These are phyloP conservation scores for Bombus polaris DNA, from an alignment of 1,140 invertebrate genomes.

Conservation along the genomic window DNA sequence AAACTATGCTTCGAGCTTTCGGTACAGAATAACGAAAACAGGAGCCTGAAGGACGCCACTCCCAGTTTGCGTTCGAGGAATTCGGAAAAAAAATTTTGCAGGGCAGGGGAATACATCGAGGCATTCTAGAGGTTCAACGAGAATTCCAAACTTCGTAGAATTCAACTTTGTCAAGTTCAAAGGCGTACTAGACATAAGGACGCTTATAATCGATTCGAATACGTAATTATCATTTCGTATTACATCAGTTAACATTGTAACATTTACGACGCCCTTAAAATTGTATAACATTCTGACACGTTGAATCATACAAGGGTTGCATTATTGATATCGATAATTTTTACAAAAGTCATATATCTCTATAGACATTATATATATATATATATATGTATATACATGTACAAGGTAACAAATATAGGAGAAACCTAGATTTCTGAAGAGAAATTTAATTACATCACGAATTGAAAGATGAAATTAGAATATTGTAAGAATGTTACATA, in stretches of 20 bases:
- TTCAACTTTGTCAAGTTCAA: slow-evolving; percentile 45
- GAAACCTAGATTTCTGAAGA: neutral
- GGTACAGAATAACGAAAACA: slow-evolving; percentile 63
- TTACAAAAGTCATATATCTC: slow-evolving; percentile 32
- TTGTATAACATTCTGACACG: slow-evolving; percentile 20
- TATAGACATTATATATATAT: neutral
- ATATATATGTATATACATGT: neutral
- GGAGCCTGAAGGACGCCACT: slow-evolving; percentile 59
- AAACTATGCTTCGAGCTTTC: slow-evolving; percentile 43
- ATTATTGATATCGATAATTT: slow-evolving; percentile 33
- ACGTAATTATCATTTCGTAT: neutral
- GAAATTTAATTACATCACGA: neutral
- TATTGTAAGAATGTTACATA: neutral
- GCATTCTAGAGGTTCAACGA: slow-evolving; percentile 47
- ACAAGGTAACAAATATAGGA: neutral
- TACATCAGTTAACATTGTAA: neutral
- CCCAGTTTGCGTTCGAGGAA: slow-evolving; percentile 60
- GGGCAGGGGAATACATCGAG: neutral
- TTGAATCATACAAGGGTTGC: slow-evolving; percentile 22
- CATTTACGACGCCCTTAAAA: neutral
- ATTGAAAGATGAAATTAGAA: neutral
- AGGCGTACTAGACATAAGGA: neutral
- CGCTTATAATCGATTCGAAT: neutral
- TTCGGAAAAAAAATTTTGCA: slow-evolving; percentile 65
- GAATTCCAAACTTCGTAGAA: slow-evolving; percentile 53